Evolutionary conservation across 2,113 vertebrate genomes (phyloP), one percentile per base, ranked within the genome.

Genomic region (Tupaia tana): DNA sequence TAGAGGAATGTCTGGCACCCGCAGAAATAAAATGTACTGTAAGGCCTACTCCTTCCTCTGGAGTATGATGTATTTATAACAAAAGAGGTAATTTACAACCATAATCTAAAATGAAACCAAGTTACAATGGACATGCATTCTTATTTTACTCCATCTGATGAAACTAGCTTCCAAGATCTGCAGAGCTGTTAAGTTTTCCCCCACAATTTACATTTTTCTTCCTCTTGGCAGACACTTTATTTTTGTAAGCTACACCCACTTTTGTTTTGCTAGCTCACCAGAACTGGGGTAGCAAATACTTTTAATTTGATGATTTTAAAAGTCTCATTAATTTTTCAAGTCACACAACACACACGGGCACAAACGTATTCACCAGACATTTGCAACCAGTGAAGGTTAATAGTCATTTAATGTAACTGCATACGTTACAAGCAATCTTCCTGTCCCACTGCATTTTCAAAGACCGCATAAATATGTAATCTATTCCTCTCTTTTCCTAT

Each of bases 291-390:
- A 96, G 92, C 63, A 29, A 95, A 64, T 22, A 92, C 10, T 77
- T 97, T 97, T 94, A 70, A 89, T 96, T 96, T 89, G 82, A 94
- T 93, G 64, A 91, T 89, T 86, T 91, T 78, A 91, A 96, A 96
- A 90, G 10, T 79, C 67, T 85, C 88, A 96, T 95, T 93, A 93
- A 95, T 93, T 95, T 97, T 96, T 96, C 78, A 97, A 94, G 79
- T 34, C 84, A 70, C 18, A 64, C 34, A 91, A 86, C 24, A 71
- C 77, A 94, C 43, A 63, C 16, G 73, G 81, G 18, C 31, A 92
- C 24, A 64, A 27, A 58, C 0, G 0, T 61, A 91, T 34, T 92
- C 81, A 0, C 85, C 73, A 92, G 84, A 74, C 78, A 54, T 66
- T 90, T 13, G 1, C 79, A 69, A 79, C n/a, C 43, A 80, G 70